Percentiles rank a stretch among this genome's conserved stretches.
These are phyloP conservation scores for Siniperca chuatsi DNA, from an alignment of 2,113 vertebrate species.

Conservation along the genomic window DNA sequence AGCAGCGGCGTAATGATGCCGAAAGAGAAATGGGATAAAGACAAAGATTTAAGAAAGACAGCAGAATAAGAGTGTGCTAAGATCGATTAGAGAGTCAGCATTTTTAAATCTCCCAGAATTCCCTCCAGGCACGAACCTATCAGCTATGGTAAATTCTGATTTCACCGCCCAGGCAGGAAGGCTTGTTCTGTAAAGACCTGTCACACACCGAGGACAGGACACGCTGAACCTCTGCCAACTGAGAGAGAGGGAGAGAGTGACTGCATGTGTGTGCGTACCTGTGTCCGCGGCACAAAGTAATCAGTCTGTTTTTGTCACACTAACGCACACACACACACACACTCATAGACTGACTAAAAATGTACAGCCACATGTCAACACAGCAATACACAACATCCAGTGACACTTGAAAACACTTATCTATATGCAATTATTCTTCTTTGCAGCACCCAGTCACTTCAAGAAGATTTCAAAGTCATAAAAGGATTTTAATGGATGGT, in stretches of 20 bases:
- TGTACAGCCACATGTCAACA: constrained; percentile 43
- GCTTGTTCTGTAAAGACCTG: constrained; percentile 69
- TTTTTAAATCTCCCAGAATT: constrained; percentile 78
- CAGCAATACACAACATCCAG: constrained; percentile 46
- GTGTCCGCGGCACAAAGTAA: constrained; percentile 21
- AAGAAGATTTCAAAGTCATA: constrained; percentile 57
- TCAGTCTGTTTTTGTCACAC: constrained; percentile 26
- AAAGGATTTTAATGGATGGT: constrained; percentile 68
- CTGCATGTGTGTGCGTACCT: constrained; percentile 24
- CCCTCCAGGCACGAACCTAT: constrained; percentile 68
- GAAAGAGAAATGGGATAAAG: constrained; percentile 78
- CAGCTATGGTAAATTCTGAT: constrained; percentile 76
- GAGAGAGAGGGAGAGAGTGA: constrained; percentile 23
- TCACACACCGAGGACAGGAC: constrained; percentile 77
- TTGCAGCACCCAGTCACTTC: constrained; percentile 53
- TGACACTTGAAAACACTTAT: constrained; percentile 54
- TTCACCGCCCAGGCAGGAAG: constrained; percentile 57
- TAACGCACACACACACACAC: neutral
- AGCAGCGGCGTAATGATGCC: constrained; percentile 61
- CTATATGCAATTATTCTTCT: constrained; percentile 39
- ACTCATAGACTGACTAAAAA: constrained; percentile 13
- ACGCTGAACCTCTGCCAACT: constrained; percentile 43
- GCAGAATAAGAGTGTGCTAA: constrained; percentile 71
- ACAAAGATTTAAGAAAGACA: constrained; percentile 76
- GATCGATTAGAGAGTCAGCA: constrained; percentile 80